A percentile compares a stretch with the other conserved stretches of the same genome.
Evolutionary conservation across 2,888 invertebrate genomes (phyloP).

Genomic region (Drosophila gaucha): DNA sequence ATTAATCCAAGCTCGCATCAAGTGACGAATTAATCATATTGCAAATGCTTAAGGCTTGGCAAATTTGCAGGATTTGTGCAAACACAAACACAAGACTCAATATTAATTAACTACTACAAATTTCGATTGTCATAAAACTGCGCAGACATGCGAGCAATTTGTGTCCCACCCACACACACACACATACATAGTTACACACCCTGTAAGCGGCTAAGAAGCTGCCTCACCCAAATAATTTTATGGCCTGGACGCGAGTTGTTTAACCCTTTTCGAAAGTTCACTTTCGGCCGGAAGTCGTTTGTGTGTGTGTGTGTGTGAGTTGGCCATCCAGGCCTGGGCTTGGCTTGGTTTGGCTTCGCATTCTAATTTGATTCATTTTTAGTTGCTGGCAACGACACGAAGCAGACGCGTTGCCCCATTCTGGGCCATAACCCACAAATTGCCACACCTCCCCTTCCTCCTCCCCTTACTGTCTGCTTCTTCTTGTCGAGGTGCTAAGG

Average conservation of each 20-base stretch:
- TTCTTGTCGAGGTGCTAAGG: conserved; percentile 59
- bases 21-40: conserved; percentile 55
- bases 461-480: not conserved
- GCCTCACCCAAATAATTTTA: conserved; percentile 68
- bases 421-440: conserved; percentile 28
- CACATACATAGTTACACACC: conserved; percentile 21
- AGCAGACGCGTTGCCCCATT: conserved; percentile 26
- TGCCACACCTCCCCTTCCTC: not conserved
- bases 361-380: conserved; percentile 69
- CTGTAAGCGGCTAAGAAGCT: conserved; percentile 7
- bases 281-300: conserved; percentile 73
- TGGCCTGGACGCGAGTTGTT: conserved; percentile 66
- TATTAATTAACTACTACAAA: conserved; percentile 69
- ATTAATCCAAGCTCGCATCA: conserved; percentile 48
- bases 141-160: conserved; percentile 76
- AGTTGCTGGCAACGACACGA: conserved; percentile 50
- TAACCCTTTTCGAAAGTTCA: conserved; percentile 73
- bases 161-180: conserved; percentile 31
- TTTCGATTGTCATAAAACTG: conserved; percentile 64
- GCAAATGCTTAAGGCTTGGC: conserved; percentile 46
- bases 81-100: conserved; percentile 10
- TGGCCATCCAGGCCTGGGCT: conserved; percentile 17
- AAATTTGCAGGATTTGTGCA: conserved; percentile 37
- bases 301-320: not conserved
- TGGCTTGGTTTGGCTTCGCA: conserved; percentile 53